Evolutionary conservation across 92 coral and sea anemone genomes (phyloP).

Genomic region (Chrysogorgia sp.): DNA sequence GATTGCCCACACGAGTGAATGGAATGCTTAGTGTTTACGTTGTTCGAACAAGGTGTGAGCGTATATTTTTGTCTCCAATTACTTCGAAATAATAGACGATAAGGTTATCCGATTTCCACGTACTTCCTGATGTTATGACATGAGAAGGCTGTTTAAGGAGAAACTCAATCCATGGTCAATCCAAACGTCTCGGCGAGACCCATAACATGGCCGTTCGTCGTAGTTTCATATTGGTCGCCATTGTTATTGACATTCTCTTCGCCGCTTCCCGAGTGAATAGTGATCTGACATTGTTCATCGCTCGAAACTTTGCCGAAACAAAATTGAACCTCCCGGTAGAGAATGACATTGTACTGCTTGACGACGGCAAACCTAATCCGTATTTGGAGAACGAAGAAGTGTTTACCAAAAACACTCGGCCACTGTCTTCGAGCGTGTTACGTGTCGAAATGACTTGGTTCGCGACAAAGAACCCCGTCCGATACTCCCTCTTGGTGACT

Average conservation of each 20-base stretch:
- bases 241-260: slow-evolving; percentile 24
- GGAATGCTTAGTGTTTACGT: slow-evolving; percentile 50
- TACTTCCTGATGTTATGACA: slow-evolving; percentile 41
- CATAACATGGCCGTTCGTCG: slow-evolving; percentile 6
- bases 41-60: slow-evolving; percentile 40
- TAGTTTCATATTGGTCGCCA: slow-evolving; percentile 18
- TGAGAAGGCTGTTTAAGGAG: slow-evolving; percentile 24
- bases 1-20: slow-evolving; percentile 38
- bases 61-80: not conserved
- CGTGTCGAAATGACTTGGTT: slow-evolving; percentile 19
- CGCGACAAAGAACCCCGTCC: not conserved
- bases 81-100: not conserved
- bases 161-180: slow-evolving; percentile 2
- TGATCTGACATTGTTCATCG: slow-evolving; percentile 10
- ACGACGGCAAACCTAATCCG: not conserved
- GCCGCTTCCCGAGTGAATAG: not conserved
- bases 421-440: not conserved
- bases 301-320: slow-evolving; percentile 14
- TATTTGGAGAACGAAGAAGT: not conserved
- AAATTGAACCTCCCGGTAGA: not conserved
- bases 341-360: slow-evolving; percentile 17
- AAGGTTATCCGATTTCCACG: slow-evolving; percentile 8
- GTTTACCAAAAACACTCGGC: not conserved
- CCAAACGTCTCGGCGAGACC: not conserved
- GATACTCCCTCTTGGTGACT: not conserved